These are phyloP conservation scores for Xenopus petersii DNA, from an alignment of 2,797 vertebrate genomes.

Conservation along the genomic window DNA sequence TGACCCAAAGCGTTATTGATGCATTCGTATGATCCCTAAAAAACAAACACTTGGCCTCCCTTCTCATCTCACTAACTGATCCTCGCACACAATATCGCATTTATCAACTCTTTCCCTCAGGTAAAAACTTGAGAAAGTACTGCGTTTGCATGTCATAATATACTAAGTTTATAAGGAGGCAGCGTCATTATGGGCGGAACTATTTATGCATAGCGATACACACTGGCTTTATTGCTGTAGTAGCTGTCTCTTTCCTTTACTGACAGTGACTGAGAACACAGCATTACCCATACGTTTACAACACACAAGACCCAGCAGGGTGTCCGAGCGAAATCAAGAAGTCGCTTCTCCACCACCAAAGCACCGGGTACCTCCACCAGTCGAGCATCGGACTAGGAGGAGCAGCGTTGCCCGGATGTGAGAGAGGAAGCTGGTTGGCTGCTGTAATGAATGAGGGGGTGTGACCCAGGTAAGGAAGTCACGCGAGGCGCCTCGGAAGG, in stretches of 20 bases:
- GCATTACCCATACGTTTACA: neutral
- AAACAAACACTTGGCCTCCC: too few species aligned
- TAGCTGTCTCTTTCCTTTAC: neutral
- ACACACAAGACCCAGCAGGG: too few species aligned
- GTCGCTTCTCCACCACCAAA: neutral
- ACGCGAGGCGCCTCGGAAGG: neutral
- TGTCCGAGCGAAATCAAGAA: neutral
- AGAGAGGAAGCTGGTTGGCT: conserved; percentile 19
- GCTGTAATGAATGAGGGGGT: conserved; percentile 7
- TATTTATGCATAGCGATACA: neutral
- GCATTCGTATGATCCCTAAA: too few species aligned
- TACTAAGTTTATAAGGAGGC: too few species aligned
- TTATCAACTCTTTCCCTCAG: too few species aligned
- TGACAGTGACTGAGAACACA: neutral
- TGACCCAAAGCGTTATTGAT: too few species aligned
- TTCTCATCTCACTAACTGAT: too few species aligned
- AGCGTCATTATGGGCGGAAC: neutral
- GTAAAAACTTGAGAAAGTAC: too few species aligned
- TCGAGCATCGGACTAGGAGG: conserved; percentile 3
- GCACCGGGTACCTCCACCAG: conserved; percentile 18
- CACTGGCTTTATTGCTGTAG: too few species aligned
- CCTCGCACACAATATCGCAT: too few species aligned
- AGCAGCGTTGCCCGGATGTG: conserved; percentile 19
- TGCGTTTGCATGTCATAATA: too few species aligned
- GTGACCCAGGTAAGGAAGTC: conserved; percentile 22